Percentiles rank a stretch among this genome's conserved stretches.
These are phyloP conservation scores for Microcebus jonahi DNA, from an alignment of 2,113 vertebrate species.

Conservation along the genomic window DNA sequence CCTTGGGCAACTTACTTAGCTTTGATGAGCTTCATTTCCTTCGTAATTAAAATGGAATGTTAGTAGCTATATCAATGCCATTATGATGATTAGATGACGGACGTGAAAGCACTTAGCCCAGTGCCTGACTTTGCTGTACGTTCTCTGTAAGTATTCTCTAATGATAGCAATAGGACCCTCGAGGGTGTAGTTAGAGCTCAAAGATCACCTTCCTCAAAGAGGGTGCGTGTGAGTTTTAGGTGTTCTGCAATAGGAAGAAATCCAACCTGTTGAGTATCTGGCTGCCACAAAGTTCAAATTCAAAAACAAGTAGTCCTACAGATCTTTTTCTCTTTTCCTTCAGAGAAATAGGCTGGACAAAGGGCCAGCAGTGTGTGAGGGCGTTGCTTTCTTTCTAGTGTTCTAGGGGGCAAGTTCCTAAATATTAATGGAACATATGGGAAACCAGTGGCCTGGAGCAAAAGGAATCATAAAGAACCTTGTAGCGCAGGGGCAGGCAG, in stretches of 20 bases:
- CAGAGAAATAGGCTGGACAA: neutral
- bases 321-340: neutral
- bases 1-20: neutral
- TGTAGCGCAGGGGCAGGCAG: constrained; percentile 39
- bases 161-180: neutral
- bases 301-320: neutral
- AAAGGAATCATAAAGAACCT: constrained; percentile 50
- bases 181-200: neutral
- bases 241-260: neutral
- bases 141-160: neutral
- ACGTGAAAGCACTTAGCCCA: neutral
- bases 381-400: neutral
- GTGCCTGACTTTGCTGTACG: neutral
- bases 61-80: too few relatives aligned
- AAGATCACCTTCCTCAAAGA: neutral
- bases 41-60: neutral
- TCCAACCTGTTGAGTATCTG: neutral
- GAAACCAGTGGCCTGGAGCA: constrained; percentile 3
- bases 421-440: neutral
- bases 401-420: constrained; percentile 33
- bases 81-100: neutral
- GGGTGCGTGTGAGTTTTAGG: neutral
- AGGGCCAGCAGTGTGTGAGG: neutral
- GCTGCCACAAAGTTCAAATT: neutral
- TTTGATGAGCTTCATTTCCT: neutral